Percentiles rank a stretch among this genome's conserved stretches.
Evolutionary conservation across 2,888 invertebrate species (phyloP).

Genomic region (Ormyrus rosae): DNA sequence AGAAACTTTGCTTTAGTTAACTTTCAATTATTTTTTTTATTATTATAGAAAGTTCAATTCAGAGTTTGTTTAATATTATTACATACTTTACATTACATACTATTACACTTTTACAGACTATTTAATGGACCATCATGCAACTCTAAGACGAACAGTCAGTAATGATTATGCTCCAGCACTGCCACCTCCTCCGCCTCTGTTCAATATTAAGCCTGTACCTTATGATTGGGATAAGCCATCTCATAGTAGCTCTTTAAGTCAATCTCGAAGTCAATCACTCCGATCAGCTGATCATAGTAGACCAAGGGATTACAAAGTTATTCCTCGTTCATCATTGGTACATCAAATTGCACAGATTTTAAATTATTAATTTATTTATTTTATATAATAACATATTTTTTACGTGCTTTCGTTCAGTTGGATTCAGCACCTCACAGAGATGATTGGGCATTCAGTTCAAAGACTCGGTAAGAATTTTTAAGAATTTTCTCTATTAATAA

Average conservation of each 20-base stretch:
- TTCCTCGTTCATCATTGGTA: constrained; percentile 67
- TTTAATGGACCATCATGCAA: constrained; percentile 64
- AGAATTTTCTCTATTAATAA: neutral
- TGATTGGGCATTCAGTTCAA: constrained; percentile 70
- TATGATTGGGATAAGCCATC: constrained; percentile 72
- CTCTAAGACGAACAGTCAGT: constrained; percentile 71
- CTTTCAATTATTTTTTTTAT: neutral
- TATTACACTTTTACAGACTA: constrained; percentile 63
- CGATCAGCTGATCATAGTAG: constrained; percentile 56
- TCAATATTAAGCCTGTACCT: constrained; percentile 69
- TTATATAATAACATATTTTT: no score
- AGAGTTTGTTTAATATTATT: no score
- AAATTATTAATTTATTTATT: no score
- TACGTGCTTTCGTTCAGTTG: constrained; percentile 58
- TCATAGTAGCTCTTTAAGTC: constrained; percentile 50
- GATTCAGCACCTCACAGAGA: constrained; percentile 64
- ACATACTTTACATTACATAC: no score
- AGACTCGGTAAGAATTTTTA: constrained; percentile 65
- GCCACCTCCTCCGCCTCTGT: constrained; percentile 73
- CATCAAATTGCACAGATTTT: neutral
- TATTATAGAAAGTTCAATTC: neutral
- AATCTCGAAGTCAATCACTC: constrained; percentile 42
- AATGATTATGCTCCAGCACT: constrained; percentile 73
- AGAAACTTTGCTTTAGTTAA: neutral
- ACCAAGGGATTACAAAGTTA: constrained; percentile 70